phyloP scores from a whole-genome alignment of 1,140 invertebrate genomes.

The Drosophila lini region DNA sequence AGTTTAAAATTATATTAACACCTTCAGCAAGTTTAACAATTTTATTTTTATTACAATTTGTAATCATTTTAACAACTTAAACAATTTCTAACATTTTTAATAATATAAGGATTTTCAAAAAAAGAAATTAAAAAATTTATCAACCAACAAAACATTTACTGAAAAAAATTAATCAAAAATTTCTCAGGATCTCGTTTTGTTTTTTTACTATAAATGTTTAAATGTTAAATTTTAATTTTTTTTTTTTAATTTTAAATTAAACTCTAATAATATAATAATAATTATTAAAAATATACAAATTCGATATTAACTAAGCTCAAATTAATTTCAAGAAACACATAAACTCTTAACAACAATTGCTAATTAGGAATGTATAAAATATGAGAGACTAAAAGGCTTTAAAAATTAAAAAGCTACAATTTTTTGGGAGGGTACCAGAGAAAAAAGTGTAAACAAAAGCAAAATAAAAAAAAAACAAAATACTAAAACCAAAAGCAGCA shows the following conservation, averaged over 20 bases:
- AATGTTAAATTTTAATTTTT: too few species aligned
- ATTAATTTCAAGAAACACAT: background rate
- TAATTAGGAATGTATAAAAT: constrained; percentile 7
- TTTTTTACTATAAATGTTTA: too few species aligned
- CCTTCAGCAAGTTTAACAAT: background rate
- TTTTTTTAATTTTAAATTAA: too few species aligned
- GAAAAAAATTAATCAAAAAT: too few species aligned
- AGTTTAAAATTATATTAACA: background rate
- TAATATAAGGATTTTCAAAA: too few species aligned
- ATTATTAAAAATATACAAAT: background rate
- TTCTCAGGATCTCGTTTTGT: too few species aligned
- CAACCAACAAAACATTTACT: too few species aligned
- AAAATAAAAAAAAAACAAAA: background rate
- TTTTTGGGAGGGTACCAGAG: constrained; percentile 12
- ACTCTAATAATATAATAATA: background rate
- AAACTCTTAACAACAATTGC: background rate
- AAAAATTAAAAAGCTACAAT: background rate
- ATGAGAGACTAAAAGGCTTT: constrained; percentile 2
- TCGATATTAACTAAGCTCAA: too few species aligned
- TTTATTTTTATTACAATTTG: background rate
- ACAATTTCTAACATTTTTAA: background rate
- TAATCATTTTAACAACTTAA: background rate
- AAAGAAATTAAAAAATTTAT: too few species aligned
- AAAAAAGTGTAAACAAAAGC: background rate
- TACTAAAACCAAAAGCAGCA: constrained; percentile 29